Percentiles rank a stretch among this genome's conserved stretches.
Conservation (phyloP, 2,113 vertebrate genomes). For the Vulpes ferrilata region DNA sequence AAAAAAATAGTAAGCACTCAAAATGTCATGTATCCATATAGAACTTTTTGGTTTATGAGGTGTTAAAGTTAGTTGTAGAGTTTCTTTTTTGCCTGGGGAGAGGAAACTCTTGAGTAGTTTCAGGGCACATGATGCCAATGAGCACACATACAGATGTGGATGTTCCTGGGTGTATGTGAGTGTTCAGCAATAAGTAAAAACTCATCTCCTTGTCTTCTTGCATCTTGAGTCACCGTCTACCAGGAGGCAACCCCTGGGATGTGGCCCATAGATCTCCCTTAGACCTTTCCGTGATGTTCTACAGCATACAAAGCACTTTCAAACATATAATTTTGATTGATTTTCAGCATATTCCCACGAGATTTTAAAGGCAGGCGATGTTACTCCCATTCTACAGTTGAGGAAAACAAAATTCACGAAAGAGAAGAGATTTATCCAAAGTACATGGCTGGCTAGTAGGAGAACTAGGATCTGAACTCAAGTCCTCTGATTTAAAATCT, state of each 20-base stretch:
- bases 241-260: background rate
- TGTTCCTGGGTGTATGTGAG: background rate
- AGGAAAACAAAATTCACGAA: background rate
- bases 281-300: background rate
- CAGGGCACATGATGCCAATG: background rate
- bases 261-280: background rate
- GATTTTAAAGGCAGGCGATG: background rate
- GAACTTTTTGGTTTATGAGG: background rate
- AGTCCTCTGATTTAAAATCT: background rate
- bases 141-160: background rate
- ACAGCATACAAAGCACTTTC: conserved; percentile 52
- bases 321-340: background rate
- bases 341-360: background rate
- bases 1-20: conserved; percentile 27
- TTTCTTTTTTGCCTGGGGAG: background rate
- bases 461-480: background rate
- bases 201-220: background rate
- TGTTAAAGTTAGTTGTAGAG: background rate
- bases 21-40: background rate
- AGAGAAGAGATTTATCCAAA: background rate
- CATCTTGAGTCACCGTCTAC: background rate
- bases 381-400: background rate
- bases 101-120: background rate
- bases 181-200: background rate
- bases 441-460: background rate